Evolutionary conservation across 2,888 invertebrate genomes (phyloP), one percentile per base, ranked within the genome.

Genomic region (Xestia ashworthii): DNA sequence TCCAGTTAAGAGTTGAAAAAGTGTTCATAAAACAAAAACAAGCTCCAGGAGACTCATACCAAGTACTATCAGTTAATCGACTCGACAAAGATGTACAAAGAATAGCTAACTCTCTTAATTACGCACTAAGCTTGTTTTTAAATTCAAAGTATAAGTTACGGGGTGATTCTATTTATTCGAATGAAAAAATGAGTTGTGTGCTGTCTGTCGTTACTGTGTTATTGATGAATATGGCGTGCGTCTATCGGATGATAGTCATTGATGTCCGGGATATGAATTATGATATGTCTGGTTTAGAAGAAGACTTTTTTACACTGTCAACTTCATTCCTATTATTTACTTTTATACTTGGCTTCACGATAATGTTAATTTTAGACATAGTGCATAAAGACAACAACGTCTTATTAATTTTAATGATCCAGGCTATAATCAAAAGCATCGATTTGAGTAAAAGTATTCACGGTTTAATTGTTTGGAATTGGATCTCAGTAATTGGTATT

Each of bases 341-440:
- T 12, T 67, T n/a, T 41, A 16, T 66, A 1, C 8, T 67, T 14
- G 58, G 62, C 25, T 79, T 55, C 41, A 32, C 60, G 12, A 48
- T 25, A 32, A 12, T 70, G 19, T 78, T 70, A 12, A 55, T 77
- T 62, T 6, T 78, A 8, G 71, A 78, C 19, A 64, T 78, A 12
- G 8, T 67, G 14, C 70, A 83, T 53, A 78, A 62, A 0, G 22
- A 71, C 0, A 58, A 78, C 6, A 67, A 71, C 38, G 58, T 78
- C 5, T 25, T 68, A 19, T 58, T 82, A 38, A 71, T 83, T 60
- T 32, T 82, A 3, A 78, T 38, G 0, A 74, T 82, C n/a, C 83
- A 82, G 46, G 32, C 11, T 3, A 69, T 74, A 38, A 48, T 74
- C 9, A 58, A 22, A 4, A 60, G 32, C 12, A 48, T 74, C 3